Conservation (phyloP, 2,888 invertebrate species). For the Hemaris fuciformis region DNA sequence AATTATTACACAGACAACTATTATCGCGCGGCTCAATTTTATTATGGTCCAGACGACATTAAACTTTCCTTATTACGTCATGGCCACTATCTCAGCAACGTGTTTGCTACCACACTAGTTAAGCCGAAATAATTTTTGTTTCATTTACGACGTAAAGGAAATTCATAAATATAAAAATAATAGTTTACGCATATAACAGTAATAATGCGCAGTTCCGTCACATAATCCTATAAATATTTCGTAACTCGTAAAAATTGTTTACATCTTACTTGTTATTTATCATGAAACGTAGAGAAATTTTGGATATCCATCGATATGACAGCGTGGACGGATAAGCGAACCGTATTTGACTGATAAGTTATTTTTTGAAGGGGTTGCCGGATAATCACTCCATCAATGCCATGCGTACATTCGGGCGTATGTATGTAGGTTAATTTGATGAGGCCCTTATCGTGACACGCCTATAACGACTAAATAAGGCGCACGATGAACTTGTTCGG, state of each 20-base stretch:
- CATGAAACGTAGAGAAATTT: not conserved
- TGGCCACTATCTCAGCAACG: not conserved
- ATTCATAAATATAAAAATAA: constrained; percentile 5
- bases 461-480: constrained; percentile 39
- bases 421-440: not conserved
- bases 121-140: not conserved
- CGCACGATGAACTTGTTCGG: constrained; percentile 41
- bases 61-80: not conserved
- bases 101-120: not conserved
- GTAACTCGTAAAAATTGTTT: not conserved
- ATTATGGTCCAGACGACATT: not conserved
- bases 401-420: not conserved
- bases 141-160: not conserved
- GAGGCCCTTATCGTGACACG: not conserved
- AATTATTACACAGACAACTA: not conserved
- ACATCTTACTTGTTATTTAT: not conserved
- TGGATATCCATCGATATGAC: not conserved
- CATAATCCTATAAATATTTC: not conserved
- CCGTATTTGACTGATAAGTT: not conserved
- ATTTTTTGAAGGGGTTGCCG: not conserved
- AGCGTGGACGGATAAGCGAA: not conserved
- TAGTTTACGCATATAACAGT: not conserved
- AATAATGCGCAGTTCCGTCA: not conserved
- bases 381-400: not conserved
- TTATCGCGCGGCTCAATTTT: not conserved